Evolutionary conservation across 2,888 invertebrate species (phyloP).

Genomic region (Pandemis corylana): DNA sequence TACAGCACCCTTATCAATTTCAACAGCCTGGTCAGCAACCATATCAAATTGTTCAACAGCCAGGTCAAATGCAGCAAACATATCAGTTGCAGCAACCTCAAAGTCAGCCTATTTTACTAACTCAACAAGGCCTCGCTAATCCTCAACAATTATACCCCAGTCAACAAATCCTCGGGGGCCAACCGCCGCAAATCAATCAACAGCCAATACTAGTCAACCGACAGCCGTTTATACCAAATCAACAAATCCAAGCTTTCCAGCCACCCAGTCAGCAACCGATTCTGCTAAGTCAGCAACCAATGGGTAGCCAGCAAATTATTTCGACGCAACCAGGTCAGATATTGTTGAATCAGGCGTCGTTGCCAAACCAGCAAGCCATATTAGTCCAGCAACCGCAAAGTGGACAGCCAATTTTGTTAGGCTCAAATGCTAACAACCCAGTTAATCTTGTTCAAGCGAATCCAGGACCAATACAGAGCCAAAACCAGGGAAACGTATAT

Average conservation of each 20-base stretch:
- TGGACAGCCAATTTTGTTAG: constrained; percentile 36
- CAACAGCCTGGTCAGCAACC: constrained; percentile 5
- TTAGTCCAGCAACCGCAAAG: constrained; percentile 41
- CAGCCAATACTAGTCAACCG: constrained; percentile 38
- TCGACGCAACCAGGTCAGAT: constrained; percentile 13
- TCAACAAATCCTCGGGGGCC: constrained; percentile 13
- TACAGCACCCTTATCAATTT: background rate
- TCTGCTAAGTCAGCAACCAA: constrained; percentile 22
- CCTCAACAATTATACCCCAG: constrained; percentile 41
- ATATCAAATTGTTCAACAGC: constrained; percentile 28
- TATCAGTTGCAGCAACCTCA: constrained; percentile 35
- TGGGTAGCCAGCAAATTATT: constrained; percentile 36
- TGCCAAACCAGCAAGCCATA: constrained; percentile 42
- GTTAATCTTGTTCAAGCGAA: constrained; percentile 33
- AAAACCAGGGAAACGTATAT: constrained; percentile 45
- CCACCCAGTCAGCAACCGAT: constrained; percentile 42
- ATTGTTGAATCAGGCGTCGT: constrained; percentile 37
- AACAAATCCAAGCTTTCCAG: constrained; percentile 38
- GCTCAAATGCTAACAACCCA: constrained; percentile 6
- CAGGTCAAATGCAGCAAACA: constrained; percentile 6
- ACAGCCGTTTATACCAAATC: constrained; percentile 35
- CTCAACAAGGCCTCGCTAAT: constrained; percentile 27
- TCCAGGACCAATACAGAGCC: constrained; percentile 44
- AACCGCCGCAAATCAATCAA: constrained; percentile 32
- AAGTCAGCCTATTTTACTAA: constrained; percentile 31